phyloP scores from a whole-genome alignment of 2,888 invertebrate genomes.

The Dolichopus griseipennis region DNA sequence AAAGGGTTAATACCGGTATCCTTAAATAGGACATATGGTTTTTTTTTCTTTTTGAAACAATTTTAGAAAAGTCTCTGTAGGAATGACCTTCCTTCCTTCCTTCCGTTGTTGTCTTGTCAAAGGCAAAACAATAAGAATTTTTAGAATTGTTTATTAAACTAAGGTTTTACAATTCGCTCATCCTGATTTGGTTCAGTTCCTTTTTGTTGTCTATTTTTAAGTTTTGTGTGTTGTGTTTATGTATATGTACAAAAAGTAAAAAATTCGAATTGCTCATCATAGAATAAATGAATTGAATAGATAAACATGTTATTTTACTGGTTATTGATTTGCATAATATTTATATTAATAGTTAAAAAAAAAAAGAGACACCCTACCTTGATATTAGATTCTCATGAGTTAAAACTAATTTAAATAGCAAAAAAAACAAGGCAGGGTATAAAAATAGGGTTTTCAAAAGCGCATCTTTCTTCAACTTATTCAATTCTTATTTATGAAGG shows the following conservation, averaged over 20 bases:
- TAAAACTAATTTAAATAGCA: too few species aligned
- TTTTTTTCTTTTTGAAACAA: neutral
- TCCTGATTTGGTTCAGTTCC: neutral
- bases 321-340: slow-evolving; percentile 6
- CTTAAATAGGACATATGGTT: neutral
- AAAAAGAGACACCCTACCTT: too few species aligned
- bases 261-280: neutral
- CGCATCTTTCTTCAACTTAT: too few species aligned
- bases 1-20: neutral
- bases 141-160: too few species aligned
- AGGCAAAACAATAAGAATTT: too few species aligned
- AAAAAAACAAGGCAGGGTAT: neutral
- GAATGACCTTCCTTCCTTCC: slow-evolving; percentile 5
- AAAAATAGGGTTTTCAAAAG: too few species aligned
- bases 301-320: neutral
- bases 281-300: neutral
- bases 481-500: too few species aligned
- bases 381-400: too few species aligned
- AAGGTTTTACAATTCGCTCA: neutral
- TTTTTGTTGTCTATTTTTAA: neutral
- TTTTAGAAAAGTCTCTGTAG: neutral
- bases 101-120: neutral
- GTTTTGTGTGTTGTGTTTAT: too few species aligned
- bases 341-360: neutral
- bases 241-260: neutral